phyloP scores from a whole-genome alignment of 2,888 invertebrate genomes.

The Dexiosoma caninum region DNA sequence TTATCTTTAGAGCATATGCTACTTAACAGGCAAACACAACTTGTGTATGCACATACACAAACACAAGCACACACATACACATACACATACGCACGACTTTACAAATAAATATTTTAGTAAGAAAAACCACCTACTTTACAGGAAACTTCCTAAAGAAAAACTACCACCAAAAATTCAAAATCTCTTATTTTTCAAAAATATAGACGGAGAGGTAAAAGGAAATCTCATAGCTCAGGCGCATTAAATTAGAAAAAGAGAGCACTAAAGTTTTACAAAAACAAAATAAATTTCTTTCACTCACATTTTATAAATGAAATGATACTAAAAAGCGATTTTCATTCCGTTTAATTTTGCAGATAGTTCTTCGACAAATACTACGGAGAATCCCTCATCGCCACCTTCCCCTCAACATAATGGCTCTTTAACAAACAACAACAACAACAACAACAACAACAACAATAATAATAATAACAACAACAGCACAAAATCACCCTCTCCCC shows the following conservation, averaged over 20 bases:
- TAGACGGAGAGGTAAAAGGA: neutral
- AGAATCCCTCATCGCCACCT: conserved; percentile 81
- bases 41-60: neutral
- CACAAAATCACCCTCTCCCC: conserved; percentile 72
- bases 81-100: neutral
- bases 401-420: conserved; percentile 82
- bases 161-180: conserved; percentile 30
- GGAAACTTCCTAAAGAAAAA: conserved; percentile 30
- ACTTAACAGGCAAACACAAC: neutral
- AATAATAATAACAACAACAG: conserved; percentile 64
- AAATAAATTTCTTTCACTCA: neutral
- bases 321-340: conserved; percentile 35
- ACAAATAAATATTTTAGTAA: neutral
- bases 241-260: neutral
- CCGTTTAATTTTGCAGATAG: conserved; percentile 82
- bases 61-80: neutral
- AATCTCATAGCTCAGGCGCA: conserved; percentile 30
- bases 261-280: neutral
- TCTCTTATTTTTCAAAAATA: neutral
- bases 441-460: conserved; percentile 64
- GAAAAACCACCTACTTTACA: conserved; percentile 43
- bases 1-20: conserved; percentile 36
- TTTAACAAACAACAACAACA: conserved; percentile 75
- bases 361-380: conserved; percentile 84
- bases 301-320: conserved; percentile 8